Evolutionary conservation across 2,797 vertebrate species (phyloP).

Genomic region (Amphiprion clarkii): DNA sequence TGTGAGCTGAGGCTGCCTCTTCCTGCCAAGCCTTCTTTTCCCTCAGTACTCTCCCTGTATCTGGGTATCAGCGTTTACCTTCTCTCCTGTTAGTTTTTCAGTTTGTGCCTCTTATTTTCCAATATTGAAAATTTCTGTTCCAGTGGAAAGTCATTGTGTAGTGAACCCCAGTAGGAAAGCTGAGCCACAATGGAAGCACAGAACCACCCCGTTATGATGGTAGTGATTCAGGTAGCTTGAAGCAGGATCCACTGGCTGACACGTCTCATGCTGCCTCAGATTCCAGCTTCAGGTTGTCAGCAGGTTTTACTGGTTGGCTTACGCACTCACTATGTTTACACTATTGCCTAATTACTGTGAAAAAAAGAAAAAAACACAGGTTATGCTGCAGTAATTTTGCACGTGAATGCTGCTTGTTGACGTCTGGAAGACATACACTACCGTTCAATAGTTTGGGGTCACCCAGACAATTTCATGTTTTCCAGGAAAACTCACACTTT

Average conservation of each 20-base stretch:
- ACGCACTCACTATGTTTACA: conserved; percentile 12
- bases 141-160: neutral
- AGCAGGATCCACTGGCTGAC: conserved; percentile 4
- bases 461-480: too few species aligned
- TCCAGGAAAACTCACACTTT: too few species aligned
- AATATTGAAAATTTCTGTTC: neutral
- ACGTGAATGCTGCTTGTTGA: neutral
- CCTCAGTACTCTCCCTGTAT: too few species aligned
- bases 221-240: neutral
- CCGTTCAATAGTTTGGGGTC: too few species aligned
- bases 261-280: conserved; percentile 3
- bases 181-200: neutral
- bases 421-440: neutral
- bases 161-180: neutral
- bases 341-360: neutral
- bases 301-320: conserved; percentile 34
- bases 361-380: neutral
- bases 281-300: conserved; percentile 13
- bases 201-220: neutral
- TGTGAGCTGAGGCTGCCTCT: neutral
- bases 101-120: neutral
- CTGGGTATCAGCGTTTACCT: neutral
- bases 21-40: neutral
- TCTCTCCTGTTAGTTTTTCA: too few species aligned
- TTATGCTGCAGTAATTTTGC: neutral